phyloP scores from a whole-genome alignment of 2,797 vertebrate species.

The Todus mexicanus region DNA sequence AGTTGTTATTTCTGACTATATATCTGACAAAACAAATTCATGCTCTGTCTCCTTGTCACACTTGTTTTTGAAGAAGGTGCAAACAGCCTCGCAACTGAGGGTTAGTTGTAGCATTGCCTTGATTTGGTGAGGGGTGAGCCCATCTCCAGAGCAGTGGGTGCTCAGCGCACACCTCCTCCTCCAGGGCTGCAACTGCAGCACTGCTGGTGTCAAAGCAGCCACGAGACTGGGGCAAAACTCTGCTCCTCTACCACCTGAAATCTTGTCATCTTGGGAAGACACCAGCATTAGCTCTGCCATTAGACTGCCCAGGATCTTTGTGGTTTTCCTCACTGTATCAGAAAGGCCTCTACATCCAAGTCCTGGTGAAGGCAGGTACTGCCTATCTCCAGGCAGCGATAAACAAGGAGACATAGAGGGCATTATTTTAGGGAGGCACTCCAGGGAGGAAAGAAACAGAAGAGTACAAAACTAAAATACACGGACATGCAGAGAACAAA shows the following conservation, averaged over 20 bases:
- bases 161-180: not conserved
- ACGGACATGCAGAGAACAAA: not conserved
- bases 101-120: not conserved
- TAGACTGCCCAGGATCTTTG: not conserved
- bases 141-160: accelerated
- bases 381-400: not conserved
- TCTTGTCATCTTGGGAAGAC: not conserved
- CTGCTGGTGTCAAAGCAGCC: not conserved
- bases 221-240: accelerated
- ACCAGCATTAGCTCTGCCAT: no score
- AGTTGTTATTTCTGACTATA: not conserved
- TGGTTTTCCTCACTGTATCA: accelerated
- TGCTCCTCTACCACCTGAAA: not conserved
- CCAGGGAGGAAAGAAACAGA: accelerated
- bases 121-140: not conserved
- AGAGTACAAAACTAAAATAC: not conserved
- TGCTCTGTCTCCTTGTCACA: not conserved
- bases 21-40: not conserved
- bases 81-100: not conserved
- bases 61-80: not conserved
- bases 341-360: not conserved
- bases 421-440: not conserved
- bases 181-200: not conserved
- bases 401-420: not conserved
- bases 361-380: not conserved